Conservation (phyloP, 2,797 vertebrate species). For the Otolemur crassicaudatus region DNA sequence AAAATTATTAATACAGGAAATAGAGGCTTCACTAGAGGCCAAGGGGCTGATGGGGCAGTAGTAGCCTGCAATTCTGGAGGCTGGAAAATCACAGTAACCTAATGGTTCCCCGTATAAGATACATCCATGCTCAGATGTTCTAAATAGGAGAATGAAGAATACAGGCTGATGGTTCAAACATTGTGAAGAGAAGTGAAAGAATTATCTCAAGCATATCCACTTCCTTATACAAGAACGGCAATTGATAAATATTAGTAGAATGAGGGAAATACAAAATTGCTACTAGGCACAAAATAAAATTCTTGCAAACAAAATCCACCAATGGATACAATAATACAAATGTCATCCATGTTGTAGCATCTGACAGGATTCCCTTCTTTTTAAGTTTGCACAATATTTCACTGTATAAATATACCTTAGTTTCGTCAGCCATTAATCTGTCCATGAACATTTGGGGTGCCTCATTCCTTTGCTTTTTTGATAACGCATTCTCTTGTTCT, state of each 20-base stretch:
- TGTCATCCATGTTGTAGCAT: neutral
- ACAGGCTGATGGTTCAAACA: neutral
- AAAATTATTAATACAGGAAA: too few relatives aligned
- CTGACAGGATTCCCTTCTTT: neutral
- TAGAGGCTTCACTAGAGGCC: neutral
- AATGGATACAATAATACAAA: neutral
- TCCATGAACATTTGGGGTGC: neutral
- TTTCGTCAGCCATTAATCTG: neutral
- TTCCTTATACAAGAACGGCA: neutral
- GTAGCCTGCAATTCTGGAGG: neutral
- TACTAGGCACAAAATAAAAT: neutral
- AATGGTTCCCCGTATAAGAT: neutral
- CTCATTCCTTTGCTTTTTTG: neutral
- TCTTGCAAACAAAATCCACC: neutral
- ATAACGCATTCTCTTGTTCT: neutral
- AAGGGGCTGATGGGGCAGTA: neutral
- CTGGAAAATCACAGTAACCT: neutral
- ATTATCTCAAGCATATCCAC: neutral
- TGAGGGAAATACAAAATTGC: neutral
- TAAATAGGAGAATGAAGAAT: neutral
- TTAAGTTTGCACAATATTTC: neutral
- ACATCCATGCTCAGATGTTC: neutral
- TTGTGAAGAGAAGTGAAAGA: neutral
- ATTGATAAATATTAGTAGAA: neutral
- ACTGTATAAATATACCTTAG: neutral